Conservation (phyloP, 2,797 vertebrate genomes). For the Orientallactaga sibirica region DNA sequence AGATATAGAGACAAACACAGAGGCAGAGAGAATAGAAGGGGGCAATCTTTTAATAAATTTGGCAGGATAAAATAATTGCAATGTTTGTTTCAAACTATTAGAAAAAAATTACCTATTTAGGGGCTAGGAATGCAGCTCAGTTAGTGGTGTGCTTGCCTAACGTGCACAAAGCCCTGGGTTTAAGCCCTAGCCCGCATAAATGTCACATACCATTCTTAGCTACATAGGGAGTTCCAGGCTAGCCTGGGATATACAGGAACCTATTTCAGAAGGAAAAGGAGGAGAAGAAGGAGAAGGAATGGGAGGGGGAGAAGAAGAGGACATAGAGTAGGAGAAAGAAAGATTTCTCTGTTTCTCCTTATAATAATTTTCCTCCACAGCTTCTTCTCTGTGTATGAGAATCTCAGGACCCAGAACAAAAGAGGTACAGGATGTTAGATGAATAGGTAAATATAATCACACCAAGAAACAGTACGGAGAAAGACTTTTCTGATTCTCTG, state of each 20-base stretch:
- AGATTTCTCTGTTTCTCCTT: neutral
- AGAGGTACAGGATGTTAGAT: neutral
- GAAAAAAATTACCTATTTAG: neutral
- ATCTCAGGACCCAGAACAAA: neutral
- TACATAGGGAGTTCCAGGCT: too few species aligned
- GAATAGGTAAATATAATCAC: neutral
- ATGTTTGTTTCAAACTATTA: neutral
- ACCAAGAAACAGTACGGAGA: neutral
- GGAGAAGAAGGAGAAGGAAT: too few species aligned
- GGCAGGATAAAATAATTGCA: neutral
- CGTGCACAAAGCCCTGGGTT: too few species aligned
- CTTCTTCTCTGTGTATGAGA: neutral
- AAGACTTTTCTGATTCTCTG: neutral
- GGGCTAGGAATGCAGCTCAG: too few species aligned
- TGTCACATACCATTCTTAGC: too few species aligned
- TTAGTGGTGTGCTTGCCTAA: too few species aligned
- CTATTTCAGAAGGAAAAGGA: too few species aligned
- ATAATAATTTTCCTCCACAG: neutral
- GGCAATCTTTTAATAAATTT: slow-evolving; percentile 18
- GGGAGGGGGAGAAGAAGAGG: too few species aligned
- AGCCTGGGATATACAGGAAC: too few species aligned
- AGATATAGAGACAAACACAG: neutral
- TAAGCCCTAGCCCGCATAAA: too few species aligned
- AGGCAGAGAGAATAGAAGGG: too few species aligned
- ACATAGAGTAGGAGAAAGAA: too few species aligned